phyloP scores from a whole-genome alignment of 1,140 invertebrate genomes.

The Aphelenchoides avenae region DNA sequence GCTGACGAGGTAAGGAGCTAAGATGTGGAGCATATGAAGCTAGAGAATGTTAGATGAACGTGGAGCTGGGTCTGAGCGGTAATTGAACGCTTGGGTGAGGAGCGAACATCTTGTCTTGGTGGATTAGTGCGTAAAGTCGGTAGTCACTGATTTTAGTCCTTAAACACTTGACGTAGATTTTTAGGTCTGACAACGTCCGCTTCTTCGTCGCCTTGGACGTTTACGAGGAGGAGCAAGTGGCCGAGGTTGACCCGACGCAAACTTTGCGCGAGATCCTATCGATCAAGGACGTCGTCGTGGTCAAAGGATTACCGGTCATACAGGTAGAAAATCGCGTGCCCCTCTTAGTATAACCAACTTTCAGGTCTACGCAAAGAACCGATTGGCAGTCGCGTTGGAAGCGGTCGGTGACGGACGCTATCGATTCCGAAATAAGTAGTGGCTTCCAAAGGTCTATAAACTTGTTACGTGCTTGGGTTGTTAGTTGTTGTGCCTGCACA shows the following conservation, averaged over 20 bases:
- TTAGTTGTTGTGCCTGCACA: too few relatives aligned
- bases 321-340: constrained; percentile 41
- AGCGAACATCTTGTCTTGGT: constrained; percentile 12
- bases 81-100: constrained; percentile 4
- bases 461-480: too few relatives aligned
- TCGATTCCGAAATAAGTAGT: too few relatives aligned
- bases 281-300: constrained; percentile 27
- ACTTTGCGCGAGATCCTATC: constrained; percentile 24
- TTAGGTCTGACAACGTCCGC: constrained; percentile 36
- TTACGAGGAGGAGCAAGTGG: constrained; percentile 25
- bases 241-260: constrained; percentile 9
- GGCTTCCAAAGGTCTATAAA: too few relatives aligned
- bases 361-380: constrained; percentile 30
- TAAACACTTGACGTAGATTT: constrained; percentile 6
- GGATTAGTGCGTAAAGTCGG: background rate
- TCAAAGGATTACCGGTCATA: constrained; percentile 40
- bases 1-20: background rate
- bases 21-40: background rate
- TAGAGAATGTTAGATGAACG: background rate
- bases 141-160: constrained; percentile 1
- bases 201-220: constrained; percentile 45
- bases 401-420: too few relatives aligned
- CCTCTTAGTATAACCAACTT: constrained; percentile 4
- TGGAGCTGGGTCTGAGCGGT: background rate
- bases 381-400: too few relatives aligned